Base-by-base conservation (phyloP, 1,140 invertebrate genomes). In the Euwallacea fornicatus region DNA sequence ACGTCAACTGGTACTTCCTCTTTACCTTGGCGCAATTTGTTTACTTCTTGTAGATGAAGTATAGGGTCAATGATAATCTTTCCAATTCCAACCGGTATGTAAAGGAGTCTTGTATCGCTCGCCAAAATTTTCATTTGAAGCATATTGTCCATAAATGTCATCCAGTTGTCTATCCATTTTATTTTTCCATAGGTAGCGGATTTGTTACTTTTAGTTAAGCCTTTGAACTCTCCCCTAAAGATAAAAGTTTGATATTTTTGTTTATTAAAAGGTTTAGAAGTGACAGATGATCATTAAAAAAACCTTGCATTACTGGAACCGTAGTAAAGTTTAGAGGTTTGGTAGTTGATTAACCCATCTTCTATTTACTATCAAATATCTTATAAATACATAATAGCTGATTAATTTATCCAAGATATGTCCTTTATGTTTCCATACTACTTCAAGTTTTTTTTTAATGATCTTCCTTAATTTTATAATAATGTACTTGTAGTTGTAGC, bases 81-180 rank as follows among this genome's bases (percentile, higher is more conserved):
- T 55, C 89, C 85, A 43, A 98, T 93, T 72, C 90, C 88, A 0
- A 93, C 96, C 2, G 96, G 96, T 0, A 98, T 88, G 75, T 89
- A 89, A 0, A 98, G 85, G 13, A 87, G 86, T 70, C 91, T 83
- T 0, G 89, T 89, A 74, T 94, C 91, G 11, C 86, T 82, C 33
- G 86, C 85, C 0, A 97, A 77, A 63, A 97, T 89, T 72, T 90
- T 88, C 72, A 97, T 88, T 80, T 98, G 96, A 13, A 98, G 81
- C 89, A 98, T 92, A 15, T 91, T 95, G 81, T 98, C 96, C 86
- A 98, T 88, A 81, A 96, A 98, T 0, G 94, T 87, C 0, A 96
- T 88, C 94, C 94, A 98, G 80, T 97, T 96, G 76, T 91, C 78
- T 7, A 82, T 81, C 93, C 93, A 95, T 54, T 76, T 73, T 0